Percentiles rank a stretch among this genome's conserved stretches.
These are phyloP conservation scores for Agapostemon virescens DNA, from an alignment of 2,888 invertebrate species.

Conservation along the genomic window DNA sequence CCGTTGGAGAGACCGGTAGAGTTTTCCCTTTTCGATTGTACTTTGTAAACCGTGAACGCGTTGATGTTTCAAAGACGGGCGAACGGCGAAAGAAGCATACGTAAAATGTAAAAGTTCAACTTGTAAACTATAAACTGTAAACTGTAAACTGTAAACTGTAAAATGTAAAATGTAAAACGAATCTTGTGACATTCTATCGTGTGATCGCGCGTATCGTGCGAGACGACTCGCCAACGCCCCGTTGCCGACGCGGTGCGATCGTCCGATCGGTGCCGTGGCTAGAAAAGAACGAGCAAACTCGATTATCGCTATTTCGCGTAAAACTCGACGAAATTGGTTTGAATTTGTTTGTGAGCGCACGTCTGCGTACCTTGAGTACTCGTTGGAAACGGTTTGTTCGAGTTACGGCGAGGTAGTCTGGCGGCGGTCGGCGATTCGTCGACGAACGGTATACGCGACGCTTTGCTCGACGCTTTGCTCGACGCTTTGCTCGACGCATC, in stretches of 20 bases:
- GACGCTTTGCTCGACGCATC: not conserved
- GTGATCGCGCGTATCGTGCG: no score
- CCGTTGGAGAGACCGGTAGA: not conserved
- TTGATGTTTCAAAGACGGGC: not conserved
- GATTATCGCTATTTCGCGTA: not conserved
- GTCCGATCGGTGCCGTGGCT: not conserved
- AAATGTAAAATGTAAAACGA: no score
- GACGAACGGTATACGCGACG: no score
- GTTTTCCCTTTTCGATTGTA: not conserved
- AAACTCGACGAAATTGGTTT: conserved; percentile 51
- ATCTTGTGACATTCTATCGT: not conserved
- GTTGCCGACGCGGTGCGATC: no score
- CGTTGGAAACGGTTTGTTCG: conserved; percentile 49
- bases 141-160: no score
- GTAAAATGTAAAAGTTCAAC: no score
- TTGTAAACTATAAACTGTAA: no score
- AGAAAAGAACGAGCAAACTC: not conserved
- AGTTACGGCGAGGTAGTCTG: not conserved
- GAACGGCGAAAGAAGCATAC: not conserved
- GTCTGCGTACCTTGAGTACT: conserved; percentile 68
- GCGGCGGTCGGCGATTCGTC: not conserved
- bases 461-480: not conserved
- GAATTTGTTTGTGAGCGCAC: conserved; percentile 63
- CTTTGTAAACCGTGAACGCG: not conserved
- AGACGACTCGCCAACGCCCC: no score